These are phyloP conservation scores for Penaeus indicus DNA, from an alignment of 1,140 invertebrate species.

Conservation along the genomic window DNA sequence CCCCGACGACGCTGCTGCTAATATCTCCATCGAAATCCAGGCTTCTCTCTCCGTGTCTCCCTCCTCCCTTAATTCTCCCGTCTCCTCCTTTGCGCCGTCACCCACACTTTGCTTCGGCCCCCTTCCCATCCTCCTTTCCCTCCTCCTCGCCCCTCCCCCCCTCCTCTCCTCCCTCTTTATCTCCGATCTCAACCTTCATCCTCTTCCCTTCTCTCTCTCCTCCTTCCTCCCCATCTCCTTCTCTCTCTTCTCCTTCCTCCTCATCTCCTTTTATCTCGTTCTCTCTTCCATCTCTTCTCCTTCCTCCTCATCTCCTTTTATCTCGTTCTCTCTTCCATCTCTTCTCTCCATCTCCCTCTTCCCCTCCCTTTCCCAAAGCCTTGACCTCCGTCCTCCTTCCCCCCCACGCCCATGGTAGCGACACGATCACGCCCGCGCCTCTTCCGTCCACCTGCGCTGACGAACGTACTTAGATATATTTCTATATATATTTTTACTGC, in stretches of 20 bases:
- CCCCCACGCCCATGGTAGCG: no score
- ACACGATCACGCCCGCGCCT: no score
- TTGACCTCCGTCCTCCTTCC: background rate
- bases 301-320: background rate
- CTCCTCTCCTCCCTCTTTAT: background rate
- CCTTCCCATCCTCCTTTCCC: slow-evolving; percentile 13
- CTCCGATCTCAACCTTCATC: no score
- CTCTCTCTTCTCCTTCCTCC: background rate
- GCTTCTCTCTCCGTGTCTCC: no score
- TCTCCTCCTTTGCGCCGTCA: slow-evolving; percentile 15
- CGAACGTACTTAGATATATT: no score
- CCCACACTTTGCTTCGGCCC: background rate
- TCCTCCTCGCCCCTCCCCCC: slow-evolving; percentile 18
- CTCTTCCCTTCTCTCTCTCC: slow-evolving; percentile 9
- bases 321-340: background rate
- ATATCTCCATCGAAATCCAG: no score
- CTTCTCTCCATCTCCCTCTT: background rate
- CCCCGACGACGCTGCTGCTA: no score
- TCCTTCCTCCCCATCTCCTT: background rate
- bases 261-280: background rate
- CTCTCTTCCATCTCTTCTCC: background rate
- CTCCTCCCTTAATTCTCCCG: background rate
- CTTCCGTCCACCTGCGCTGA: no score
- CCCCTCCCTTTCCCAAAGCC: background rate
- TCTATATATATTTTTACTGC: no score